Percentiles rank a stretch among this genome's conserved stretches.
Conservation (phyloP, 2,888 invertebrate genomes). For the Agriopis leucophaearia region DNA sequence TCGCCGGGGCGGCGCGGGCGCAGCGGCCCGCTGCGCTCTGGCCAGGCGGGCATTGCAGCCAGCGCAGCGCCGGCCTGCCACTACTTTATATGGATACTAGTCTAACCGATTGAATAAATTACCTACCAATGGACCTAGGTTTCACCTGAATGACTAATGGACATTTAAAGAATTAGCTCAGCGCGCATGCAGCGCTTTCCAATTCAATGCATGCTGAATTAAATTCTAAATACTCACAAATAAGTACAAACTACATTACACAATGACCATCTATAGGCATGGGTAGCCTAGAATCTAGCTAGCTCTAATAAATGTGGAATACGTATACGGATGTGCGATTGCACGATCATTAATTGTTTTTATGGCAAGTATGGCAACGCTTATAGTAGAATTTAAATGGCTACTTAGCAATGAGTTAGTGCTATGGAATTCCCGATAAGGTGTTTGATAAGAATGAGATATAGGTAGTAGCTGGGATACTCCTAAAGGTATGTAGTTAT, state of each 20-base stretch:
- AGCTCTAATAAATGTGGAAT: conserved; percentile 21
- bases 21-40: conserved; percentile 10
- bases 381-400: conserved; percentile 27
- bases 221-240: conserved; percentile 32
- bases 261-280: conserved; percentile 29
- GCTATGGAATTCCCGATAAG: conserved; percentile 20
- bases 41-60: conserved; percentile 24
- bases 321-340: conserved; percentile 26
- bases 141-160: conserved; percentile 81
- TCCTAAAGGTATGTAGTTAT: too few species aligned
- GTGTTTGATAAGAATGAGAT: conserved; percentile 11
- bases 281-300: conserved; percentile 24
- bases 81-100: conserved; percentile 80
- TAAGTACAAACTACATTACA: conserved; percentile 19
- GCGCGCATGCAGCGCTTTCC: conserved; percentile 68
- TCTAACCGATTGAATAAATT: conserved; percentile 80
- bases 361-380: conserved; percentile 17
- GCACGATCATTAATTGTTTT: conserved; percentile 20
- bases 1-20: conserved; percentile 2
- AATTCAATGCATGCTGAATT: conserved; percentile 50
- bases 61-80: conserved; percentile 55
- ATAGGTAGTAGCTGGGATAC: too few species aligned
- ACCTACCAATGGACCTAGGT: conserved; percentile 74
- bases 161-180: conserved; percentile 75
- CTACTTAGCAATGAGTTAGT: neutral